Conservation (phyloP, 1,140 invertebrate species). For the Heliothis virescens region DNA sequence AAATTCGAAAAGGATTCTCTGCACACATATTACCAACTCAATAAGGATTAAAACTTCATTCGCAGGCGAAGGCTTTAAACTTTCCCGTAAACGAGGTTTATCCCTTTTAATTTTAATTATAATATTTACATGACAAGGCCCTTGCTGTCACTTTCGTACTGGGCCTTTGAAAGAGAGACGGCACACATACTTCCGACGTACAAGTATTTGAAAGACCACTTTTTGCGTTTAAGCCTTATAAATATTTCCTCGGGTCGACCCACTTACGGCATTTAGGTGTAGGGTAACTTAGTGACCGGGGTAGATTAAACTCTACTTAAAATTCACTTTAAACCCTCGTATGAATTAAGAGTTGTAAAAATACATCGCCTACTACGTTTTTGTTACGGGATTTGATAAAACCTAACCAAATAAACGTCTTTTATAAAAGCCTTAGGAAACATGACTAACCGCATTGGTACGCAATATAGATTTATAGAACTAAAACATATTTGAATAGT, state of each 20-base stretch:
- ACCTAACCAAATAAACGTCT: too few relatives aligned
- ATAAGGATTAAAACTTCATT: conserved; percentile 83
- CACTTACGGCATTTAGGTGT: conserved; percentile 60
- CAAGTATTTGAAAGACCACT: conserved; percentile 51
- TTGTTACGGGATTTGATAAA: not conserved
- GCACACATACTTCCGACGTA: conserved; percentile 43
- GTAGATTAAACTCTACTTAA: conserved; percentile 61
- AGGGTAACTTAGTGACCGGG: conserved; percentile 55
- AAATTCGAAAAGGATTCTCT: conserved; percentile 81
- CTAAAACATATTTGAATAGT: too few relatives aligned
- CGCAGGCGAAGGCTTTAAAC: conserved; percentile 72
- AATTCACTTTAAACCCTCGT: conserved; percentile 53
- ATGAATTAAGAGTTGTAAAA: conserved; percentile 20
- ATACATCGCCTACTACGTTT: not conserved
- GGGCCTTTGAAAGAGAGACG: conserved; percentile 37
- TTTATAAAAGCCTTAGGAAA: too few relatives aligned
- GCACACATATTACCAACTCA: conserved; percentile 78
- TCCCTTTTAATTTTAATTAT: conserved; percentile 67
- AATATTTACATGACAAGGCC: conserved; percentile 64
- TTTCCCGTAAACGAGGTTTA: conserved; percentile 69
- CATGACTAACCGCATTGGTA: too few relatives aligned
- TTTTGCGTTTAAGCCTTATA: conserved; percentile 63
- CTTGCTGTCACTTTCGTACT: conserved; percentile 36
- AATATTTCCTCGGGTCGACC: conserved; percentile 65
- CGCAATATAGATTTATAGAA: too few relatives aligned